Evolutionary conservation across 2,888 invertebrate genomes (phyloP).

Genomic region (Punctoribates punctum): DNA sequence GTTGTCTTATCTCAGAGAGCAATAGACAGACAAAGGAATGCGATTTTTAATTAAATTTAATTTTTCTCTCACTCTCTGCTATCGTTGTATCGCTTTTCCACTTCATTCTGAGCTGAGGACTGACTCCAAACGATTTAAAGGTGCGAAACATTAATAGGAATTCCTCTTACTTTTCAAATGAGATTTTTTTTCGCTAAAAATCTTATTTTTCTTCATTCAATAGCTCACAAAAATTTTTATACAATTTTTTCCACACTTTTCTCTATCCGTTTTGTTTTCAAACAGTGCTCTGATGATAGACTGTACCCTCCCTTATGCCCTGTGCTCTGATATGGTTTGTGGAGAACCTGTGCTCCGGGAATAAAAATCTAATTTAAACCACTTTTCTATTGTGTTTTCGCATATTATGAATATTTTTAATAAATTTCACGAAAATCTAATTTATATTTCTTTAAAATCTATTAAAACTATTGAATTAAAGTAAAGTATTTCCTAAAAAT

Average conservation of each 20-base stretch:
- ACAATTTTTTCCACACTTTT: neutral
- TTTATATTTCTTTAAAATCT: too few species aligned
- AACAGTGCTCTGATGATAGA: neutral
- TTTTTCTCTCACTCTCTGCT: neutral
- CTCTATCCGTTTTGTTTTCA: neutral
- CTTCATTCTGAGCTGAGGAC: too few species aligned
- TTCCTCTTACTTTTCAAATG: neutral
- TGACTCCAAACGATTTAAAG: neutral
- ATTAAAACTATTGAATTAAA: too few species aligned
- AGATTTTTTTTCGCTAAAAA: too few species aligned
- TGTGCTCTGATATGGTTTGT: too few species aligned
- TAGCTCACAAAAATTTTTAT: conserved; percentile 4
- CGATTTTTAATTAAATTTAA: conserved; percentile 6
- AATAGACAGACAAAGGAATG: neutral
- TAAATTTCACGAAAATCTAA: too few species aligned
- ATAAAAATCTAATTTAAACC: neutral
- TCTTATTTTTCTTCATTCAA: neutral
- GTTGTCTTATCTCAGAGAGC: neutral
- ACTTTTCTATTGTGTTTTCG: too few species aligned
- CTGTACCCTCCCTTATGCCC: neutral
- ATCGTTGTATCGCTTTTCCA: neutral
- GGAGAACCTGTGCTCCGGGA: too few species aligned
- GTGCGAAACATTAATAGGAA: conserved; percentile 6
- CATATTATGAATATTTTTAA: too few species aligned
- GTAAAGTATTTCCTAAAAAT: too few species aligned